These are phyloP conservation scores for Strigamia maritima DNA, from an alignment of 2,888 invertebrate genomes.

Conservation along the genomic window DNA sequence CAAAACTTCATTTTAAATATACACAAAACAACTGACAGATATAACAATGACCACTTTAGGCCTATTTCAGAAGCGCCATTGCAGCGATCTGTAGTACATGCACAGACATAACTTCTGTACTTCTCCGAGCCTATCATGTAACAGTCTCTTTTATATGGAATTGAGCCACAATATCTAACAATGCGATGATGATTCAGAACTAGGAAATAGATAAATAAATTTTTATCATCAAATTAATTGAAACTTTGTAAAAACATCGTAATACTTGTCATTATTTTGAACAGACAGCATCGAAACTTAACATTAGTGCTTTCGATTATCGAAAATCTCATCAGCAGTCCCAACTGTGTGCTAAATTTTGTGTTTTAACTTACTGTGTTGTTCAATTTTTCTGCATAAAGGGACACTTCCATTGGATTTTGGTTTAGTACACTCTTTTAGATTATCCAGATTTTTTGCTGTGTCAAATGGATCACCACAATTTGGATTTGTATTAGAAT, in stretches of 20 bases:
- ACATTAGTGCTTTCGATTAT: too few species aligned
- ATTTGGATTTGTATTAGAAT: not conserved
- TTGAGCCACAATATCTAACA: slow-evolving; percentile 4
- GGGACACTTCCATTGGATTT: slow-evolving; percentile 43
- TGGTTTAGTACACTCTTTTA: not conserved
- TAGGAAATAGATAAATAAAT: too few species aligned
- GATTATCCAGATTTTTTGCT: not conserved
- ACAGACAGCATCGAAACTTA: too few species aligned
- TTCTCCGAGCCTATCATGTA: not conserved
- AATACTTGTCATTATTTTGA: too few species aligned
- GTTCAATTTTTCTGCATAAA: not conserved
- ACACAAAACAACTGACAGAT: not conserved
- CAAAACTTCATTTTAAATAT: not conserved
- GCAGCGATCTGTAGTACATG: not conserved
- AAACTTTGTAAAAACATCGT: too few species aligned
- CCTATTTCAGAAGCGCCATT: not conserved
- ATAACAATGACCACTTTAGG: not conserved
- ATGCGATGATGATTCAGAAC: slow-evolving; percentile 1
- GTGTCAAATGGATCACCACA: not conserved
- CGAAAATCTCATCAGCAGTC: too few species aligned
- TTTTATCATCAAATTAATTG: too few species aligned
- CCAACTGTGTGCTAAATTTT: too few species aligned
- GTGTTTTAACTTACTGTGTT: not conserved
- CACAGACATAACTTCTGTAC: not conserved
- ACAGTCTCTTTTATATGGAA: slow-evolving; percentile 40